Evolutionary conservation across 1,140 invertebrate species (phyloP).

Genomic region (Lepidotrigona ventralis): DNA sequence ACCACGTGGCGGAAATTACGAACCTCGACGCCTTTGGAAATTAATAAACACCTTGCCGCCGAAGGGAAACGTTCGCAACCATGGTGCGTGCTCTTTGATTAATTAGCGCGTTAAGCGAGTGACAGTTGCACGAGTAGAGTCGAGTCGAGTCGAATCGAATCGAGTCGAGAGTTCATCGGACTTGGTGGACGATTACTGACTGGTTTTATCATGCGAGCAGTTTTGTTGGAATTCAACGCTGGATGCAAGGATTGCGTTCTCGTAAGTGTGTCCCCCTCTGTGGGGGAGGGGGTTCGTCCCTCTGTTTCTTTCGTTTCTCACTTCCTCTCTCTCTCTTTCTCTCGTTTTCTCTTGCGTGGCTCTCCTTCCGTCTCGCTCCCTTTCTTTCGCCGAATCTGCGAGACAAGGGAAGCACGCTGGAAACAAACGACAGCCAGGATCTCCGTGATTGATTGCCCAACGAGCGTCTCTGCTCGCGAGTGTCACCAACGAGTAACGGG

Average conservation of each 20-base stretch:
- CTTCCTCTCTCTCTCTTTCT: not conserved
- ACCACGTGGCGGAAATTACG: conserved; percentile 42
- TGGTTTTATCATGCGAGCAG: no score
- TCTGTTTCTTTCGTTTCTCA: not conserved
- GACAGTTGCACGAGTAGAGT: no score
- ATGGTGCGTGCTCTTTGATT: conserved; percentile 30
- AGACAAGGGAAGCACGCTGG: not conserved
- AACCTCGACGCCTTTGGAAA: no score
- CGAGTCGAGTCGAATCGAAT: no score
- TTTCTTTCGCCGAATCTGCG: not conserved
- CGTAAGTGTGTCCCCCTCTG: not conserved
- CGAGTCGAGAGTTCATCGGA: not conserved
- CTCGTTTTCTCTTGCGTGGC: not conserved
- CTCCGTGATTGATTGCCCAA: not conserved
- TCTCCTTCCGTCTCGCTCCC: not conserved
- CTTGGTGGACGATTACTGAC: no score
- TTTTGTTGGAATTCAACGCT: not conserved
- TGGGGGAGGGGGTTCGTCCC: not conserved
- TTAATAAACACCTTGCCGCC: not conserved
- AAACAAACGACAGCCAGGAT: not conserved
- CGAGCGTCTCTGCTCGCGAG: no score
- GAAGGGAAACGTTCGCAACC: not conserved
- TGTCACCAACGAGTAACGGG: not conserved
- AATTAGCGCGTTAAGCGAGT: no score
- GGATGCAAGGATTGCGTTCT: not conserved